Evolutionary conservation across 2,113 vertebrate species (phyloP), one percentile per base, ranked within the genome.

Genomic region (Falcunculus frontatus): DNA sequence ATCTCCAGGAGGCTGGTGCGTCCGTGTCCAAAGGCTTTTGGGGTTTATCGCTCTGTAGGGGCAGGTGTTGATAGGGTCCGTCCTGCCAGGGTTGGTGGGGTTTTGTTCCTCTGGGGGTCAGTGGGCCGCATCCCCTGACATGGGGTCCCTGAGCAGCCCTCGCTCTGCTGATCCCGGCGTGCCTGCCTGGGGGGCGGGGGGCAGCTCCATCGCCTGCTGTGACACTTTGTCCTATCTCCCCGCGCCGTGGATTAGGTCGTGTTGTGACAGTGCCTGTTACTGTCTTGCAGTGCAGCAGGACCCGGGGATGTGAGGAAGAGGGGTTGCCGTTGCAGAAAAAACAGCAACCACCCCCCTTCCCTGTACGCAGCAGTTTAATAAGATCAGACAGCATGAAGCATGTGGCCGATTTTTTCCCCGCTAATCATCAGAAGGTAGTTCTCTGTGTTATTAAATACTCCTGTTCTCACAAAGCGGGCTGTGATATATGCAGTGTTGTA

Each of bases 381-480:
- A 95, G 96, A 96, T 82, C 84, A 96, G 93, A 95, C 77, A 97
- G 84, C 89, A 37, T 56, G 90, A 94, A 97, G 78, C 93, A 95
- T 96, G 93, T 94, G 96, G 93, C 88, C 42, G 56, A 84, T 75
- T 78, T 87, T 55, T 64, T 1, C 8, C 15, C 13, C 32, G 16
- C 32, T 3, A n/a, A 30, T 80, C 67, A 47, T 90, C 93, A 93
- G 63, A 91, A 94, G 84, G 80, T 93, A 67, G 86, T 91, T 96
- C 77, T 94, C 79, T 67, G 78, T 86, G 69, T 94, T 74, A 44
- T 87, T 77, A 88, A 95, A 86, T 68, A n/a, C 55, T 92, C 30
- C 32, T 22, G 89, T 35, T 93, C 0, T 1, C 50, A 27, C 16
- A 67, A 68, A 69, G 74, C 39, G 7, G 44, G 30, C 50, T 67